Base-by-base conservation (phyloP, 2,888 invertebrate genomes). In the Ophion obscuratus region DNA sequence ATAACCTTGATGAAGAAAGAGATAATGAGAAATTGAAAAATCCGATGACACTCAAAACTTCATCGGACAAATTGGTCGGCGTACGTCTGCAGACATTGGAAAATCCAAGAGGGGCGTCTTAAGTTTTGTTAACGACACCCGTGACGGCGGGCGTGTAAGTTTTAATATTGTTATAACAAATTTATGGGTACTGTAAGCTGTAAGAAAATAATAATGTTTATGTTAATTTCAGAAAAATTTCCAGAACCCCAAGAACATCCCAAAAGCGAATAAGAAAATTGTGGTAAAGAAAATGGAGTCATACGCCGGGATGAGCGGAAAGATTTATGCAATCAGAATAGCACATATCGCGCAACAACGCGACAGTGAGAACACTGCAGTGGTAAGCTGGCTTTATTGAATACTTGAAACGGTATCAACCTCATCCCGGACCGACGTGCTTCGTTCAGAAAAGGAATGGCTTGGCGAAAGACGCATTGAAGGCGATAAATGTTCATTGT, bases 391-490 rank as follows among this genome's bases (percentile, higher is more conserved):
- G 20, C 66, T 76, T 76, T 57, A 36, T 66, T 66, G n/a, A 31
- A 66, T 57, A 64, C 76, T 76, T 76, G 53, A 66, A 76, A 53
- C 76, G 66, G 66, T 76, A 66, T 76, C 27, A 66, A 66, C 66
- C 76, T 66, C 76, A 66, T 53, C 66, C 76, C 53, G 66, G 66
- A 66, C 76, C 44, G 78, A 61, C 70, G 78, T 70, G 44, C 67
- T 27, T 40, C 78, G 78, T 70, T n/a, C 67, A 70, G 68, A 70
- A n/a, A n/a, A 70, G 68, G 59, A 24, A 61, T 70, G 66, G 66
- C 20, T 76, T 76, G 47, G 57, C 76, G 53, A 31, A 78, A 78
- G 70, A 78, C 70, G 78, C 61, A 78, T 70, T 59, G 31, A 78
- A 78, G 27, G 78, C 24, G 62, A 70, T 70, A 70, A 68, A 78